phyloP scores from a whole-genome alignment of 2,113 vertebrate genomes.

The Campylomormyrus numenius region DNA sequence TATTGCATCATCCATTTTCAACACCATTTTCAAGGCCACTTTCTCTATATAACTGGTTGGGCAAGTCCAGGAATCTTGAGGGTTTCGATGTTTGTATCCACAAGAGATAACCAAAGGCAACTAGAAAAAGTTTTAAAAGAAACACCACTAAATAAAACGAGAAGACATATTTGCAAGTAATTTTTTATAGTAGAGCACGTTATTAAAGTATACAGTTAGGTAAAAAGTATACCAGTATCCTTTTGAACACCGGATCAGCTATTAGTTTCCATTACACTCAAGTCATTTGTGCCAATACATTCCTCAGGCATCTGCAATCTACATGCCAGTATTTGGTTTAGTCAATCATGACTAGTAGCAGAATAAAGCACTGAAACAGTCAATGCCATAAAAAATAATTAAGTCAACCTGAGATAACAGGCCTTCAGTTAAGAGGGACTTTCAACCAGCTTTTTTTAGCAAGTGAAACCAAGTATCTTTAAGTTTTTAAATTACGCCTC shows the following conservation, averaged over 20 bases:
- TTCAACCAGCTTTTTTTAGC: background rate
- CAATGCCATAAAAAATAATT: background rate
- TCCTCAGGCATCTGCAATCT: background rate
- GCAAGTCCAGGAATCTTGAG: background rate
- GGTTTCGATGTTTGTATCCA: background rate
- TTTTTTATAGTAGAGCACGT: background rate
- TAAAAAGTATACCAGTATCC: background rate
- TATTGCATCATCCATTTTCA: background rate
- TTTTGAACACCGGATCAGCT: background rate
- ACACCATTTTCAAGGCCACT: background rate
- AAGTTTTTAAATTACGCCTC: background rate
- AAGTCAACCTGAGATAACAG: background rate
- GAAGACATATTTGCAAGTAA: background rate
- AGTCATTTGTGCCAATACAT: background rate
- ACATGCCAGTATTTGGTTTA: background rate
- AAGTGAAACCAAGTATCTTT: background rate
- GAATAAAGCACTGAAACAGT: background rate
- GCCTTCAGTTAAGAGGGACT: background rate
- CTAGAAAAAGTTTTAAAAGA: background rate
- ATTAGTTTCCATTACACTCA: background rate
- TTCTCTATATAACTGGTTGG: background rate
- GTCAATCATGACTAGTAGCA: background rate
- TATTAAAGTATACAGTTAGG: background rate
- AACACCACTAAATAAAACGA: background rate
- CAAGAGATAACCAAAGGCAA: background rate